Conservation (phyloP, 2,113 vertebrate genomes). For the Holacanthus passer region DNA sequence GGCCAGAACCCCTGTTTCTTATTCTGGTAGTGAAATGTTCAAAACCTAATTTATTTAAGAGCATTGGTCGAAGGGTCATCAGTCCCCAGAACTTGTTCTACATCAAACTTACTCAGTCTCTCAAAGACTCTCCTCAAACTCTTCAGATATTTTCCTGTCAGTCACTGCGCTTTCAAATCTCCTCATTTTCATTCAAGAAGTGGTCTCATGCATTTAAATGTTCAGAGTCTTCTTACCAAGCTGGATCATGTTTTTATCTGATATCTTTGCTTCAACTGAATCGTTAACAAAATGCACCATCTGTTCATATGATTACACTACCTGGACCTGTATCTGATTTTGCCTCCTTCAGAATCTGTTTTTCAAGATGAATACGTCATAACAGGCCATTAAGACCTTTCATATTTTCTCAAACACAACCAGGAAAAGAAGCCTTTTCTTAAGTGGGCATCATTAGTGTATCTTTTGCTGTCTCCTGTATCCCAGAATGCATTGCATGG, state of each 20-base stretch:
- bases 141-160: conserved; percentile 14
- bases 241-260: not conserved
- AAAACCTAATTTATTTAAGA: conserved; percentile 20
- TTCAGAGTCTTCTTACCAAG: not conserved
- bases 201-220: not conserved
- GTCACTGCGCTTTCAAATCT: not conserved
- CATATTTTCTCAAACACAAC: not conserved
- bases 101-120: conserved; percentile 4
- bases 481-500: not conserved
- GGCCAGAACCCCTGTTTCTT: not conserved
- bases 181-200: conserved; percentile 22
- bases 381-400: not conserved
- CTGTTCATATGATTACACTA: not conserved
- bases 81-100: conserved; percentile 1
- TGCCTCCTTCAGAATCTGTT: not conserved
- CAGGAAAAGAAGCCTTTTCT: not conserved
- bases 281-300: not conserved
- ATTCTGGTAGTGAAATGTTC: conserved; percentile 24
- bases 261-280: not conserved
- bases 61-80: not conserved
- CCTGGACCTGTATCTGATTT: not conserved
- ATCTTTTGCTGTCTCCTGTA: too few species aligned
- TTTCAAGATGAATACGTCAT: not conserved
- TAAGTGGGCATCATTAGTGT: not conserved
- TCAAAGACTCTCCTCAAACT: conserved; percentile 8